Conservation (phyloP, 1,140 invertebrate species). For the Teleopsis dalmanni region DNA sequence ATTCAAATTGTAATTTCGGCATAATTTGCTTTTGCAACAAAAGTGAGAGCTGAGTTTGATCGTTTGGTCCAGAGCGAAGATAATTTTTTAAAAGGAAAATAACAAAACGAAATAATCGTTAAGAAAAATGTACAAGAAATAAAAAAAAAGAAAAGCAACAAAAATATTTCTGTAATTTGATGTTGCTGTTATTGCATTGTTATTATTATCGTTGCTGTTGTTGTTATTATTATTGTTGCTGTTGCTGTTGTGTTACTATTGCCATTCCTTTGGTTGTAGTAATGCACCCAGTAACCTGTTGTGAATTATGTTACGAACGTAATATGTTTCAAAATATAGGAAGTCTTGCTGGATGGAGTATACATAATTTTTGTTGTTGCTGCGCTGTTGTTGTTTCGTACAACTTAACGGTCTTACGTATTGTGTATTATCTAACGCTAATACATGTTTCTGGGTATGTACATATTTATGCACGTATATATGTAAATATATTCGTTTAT, state of each 20-base stretch:
- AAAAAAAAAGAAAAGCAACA: too few relatives aligned
- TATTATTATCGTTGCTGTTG: not conserved
- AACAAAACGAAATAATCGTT: too few relatives aligned
- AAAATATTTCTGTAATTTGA: not conserved
- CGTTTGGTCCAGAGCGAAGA: too few relatives aligned
- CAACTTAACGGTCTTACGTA: slow-evolving; percentile 30
- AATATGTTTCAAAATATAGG: slow-evolving; percentile 45
- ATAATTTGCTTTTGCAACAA: too few relatives aligned
- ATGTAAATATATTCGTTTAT: not conserved
- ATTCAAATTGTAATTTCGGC: too few relatives aligned
- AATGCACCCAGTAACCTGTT: slow-evolving; percentile 17
- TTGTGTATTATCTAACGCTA: slow-evolving; percentile 13
- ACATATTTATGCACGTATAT: not conserved
- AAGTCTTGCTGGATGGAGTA: slow-evolving; percentile 30
- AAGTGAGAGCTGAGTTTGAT: too few relatives aligned
- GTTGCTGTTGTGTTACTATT: not conserved
- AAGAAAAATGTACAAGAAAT: too few relatives aligned
- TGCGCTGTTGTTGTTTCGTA: slow-evolving; percentile 1
- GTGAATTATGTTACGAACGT: slow-evolving; percentile 45
- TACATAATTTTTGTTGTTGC: not conserved
- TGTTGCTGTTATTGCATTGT: not conserved
- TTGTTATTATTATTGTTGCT: not conserved
- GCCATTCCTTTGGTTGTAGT: not conserved
- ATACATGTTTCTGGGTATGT: not conserved
- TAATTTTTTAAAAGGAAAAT: too few relatives aligned